Evolutionary conservation across 2,888 invertebrate genomes (phyloP), one percentile per base, ranked within the genome.

Genomic region (Thereva unica): DNA sequence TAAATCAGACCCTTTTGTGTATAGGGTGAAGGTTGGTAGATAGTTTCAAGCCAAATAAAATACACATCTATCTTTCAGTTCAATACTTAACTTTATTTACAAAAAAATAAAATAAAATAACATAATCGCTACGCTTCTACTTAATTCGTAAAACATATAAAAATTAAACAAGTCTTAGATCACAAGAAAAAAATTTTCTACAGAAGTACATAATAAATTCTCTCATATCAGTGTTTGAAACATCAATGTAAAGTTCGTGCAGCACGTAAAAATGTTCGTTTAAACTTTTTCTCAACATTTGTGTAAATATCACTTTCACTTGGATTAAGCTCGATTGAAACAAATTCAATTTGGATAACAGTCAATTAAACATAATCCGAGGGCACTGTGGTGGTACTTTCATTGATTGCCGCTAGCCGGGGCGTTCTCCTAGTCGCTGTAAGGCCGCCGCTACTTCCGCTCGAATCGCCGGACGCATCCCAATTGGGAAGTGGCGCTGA

Each of bases 371-470:
- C 86, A 77, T 86, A 86, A 76, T 86, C 86, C 50, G 86, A 86
- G 72, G 85, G 85, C 73, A 81, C 80, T 71, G 85, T 84, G 73
- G 80, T 82, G 23, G 82, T 80, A 71, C 83, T 84, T 78, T 86
- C 85, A 76, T 84, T 85, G 71, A 86, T 86, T 64, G 85, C 84
- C 49, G 85, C 84, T 72, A 85, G 76, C 69, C 81, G 76, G 69
- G 78, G 76, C 73, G 81, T 78, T 71, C 82, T 78, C 50, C 82
- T 76, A 65, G 80, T 75, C 49, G 79, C 75, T 45, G 74, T 70
- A 67, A 76, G 68, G 54, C 74, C 71, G 67, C 71, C 71, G 68
- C 74, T 76, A 68, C 74, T 75, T 70, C 76, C 76, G n/a, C 75
- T 75, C 52, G 75, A 74, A 61, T 74, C 77, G 66, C 73, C 73